These are phyloP conservation scores for Zonotrichia albicollis DNA, from an alignment of 2,797 vertebrate species.

Conservation along the genomic window DNA sequence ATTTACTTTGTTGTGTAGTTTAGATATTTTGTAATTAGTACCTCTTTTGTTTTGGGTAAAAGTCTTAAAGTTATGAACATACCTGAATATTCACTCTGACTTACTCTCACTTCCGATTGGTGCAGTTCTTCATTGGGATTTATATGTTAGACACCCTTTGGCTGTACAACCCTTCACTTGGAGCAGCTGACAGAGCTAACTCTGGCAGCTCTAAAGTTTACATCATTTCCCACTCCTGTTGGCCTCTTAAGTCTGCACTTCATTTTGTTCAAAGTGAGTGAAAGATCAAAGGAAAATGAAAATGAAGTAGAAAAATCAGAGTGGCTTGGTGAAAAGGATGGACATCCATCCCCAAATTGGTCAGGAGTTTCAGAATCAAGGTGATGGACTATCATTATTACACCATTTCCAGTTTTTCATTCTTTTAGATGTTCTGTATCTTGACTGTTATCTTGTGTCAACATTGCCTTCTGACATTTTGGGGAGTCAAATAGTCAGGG, in stretches of 20 bases:
- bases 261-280: not conserved
- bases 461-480: not conserved
- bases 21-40: not conserved
- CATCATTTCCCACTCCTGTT: not conserved
- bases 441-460: not conserved
- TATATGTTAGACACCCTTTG: not conserved
- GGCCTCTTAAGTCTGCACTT: not conserved
- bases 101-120: not conserved
- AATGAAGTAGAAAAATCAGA: not conserved
- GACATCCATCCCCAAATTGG: not conserved
- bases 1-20: not conserved
- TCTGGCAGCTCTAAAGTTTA: not conserved
- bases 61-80: not conserved
- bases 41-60: not conserved
- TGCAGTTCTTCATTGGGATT: not conserved
- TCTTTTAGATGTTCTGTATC: not conserved
- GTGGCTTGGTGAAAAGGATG: not conserved
- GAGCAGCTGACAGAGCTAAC: not conserved
- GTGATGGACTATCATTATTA: not conserved
- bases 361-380: not conserved
- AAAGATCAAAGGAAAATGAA: not conserved
- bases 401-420: not conserved
- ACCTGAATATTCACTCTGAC: not conserved
- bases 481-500: not conserved
- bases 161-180: not conserved